Base-by-base conservation (phyloP, 2,113 vertebrate genomes). In the Furnarius figulus region DNA sequence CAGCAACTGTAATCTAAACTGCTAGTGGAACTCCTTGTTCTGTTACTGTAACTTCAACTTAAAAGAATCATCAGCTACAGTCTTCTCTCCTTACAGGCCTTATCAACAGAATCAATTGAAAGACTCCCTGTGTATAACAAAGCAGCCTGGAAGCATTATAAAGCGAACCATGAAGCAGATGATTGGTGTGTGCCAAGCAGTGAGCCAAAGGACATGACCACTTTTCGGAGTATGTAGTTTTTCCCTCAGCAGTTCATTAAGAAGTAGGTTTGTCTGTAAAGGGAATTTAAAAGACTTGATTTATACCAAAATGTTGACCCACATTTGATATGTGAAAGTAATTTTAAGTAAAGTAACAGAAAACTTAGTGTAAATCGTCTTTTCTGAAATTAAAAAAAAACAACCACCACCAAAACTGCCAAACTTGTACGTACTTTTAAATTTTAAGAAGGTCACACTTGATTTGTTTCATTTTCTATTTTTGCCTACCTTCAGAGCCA, bases 141-240 rank as follows among this genome's bases (percentile, higher is more conserved):
- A 97, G 99, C 99, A 9, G 99, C 98, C 30, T 99, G 99, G 99
- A 99, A 99, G 96, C 99, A 99, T 95, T 99, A 99, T 96, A 99
- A 99, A 94, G 98, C 97, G 44, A 99, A 98, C 82, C 99, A 99
- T 0, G 99, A 99, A 97, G 99, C 99, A 0, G 99, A 99, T 19
- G 99, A 99, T 76, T 99, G 99, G 99, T 99, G 99, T 4, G 97
- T 99, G 53, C 99, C 99, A 35, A 99, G 99, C 98, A 99, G 98
- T 67, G 99, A 99, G 90, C 99, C 99, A 10, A 99, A 99, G 88
- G 99, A 99, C 98, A 98, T 99, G 99, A 99, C 99, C 1, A 99
- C 99, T 3, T 99, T 98, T 96, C 99, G 99, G 73, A 99, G 99
- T 92, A 98, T 95, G 95, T 99, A 98, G 96, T 67, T n/a, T 49